Evolutionary conservation across 1,140 invertebrate species (phyloP).

Genomic region (Pogonus chalceus): DNA sequence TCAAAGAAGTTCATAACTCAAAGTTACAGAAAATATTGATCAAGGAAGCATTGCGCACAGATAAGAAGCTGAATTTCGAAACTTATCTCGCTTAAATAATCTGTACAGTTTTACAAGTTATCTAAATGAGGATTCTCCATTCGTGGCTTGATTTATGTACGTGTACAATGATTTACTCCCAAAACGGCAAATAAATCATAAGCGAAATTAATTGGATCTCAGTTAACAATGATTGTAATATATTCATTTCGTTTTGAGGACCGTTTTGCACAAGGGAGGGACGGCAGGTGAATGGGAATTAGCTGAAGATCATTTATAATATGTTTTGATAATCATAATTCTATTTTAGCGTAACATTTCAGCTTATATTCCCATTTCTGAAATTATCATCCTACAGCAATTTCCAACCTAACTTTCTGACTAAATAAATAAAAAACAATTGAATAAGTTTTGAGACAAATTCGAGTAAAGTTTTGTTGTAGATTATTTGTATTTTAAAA

Average conservation of each 20-base stretch:
- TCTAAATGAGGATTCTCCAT: background rate
- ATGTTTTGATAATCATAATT: no score
- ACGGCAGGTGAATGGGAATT: no score
- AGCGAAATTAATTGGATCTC: background rate
- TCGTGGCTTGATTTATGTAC: background rate
- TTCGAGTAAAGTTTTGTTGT: no score
- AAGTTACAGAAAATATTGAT: background rate
- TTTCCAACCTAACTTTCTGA: no score
- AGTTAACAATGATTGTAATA: background rate
- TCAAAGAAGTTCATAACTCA: background rate
- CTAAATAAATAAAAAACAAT: no score
- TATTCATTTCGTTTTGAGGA: background rate
- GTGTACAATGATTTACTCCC: background rate
- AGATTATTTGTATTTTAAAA: no score
- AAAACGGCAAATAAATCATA: background rate
- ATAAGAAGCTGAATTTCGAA: background rate
- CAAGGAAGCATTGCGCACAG: background rate
- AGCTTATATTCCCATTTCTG: no score
- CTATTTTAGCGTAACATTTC: no score
- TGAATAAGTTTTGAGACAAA: no score
- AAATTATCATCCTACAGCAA: no score
- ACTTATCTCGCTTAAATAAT: background rate
- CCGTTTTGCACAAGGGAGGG: no score
- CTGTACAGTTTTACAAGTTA: background rate
- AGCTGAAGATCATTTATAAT: no score